Base-by-base conservation (phyloP, 2,113 vertebrate species). In the Chloroceryle aenea region DNA sequence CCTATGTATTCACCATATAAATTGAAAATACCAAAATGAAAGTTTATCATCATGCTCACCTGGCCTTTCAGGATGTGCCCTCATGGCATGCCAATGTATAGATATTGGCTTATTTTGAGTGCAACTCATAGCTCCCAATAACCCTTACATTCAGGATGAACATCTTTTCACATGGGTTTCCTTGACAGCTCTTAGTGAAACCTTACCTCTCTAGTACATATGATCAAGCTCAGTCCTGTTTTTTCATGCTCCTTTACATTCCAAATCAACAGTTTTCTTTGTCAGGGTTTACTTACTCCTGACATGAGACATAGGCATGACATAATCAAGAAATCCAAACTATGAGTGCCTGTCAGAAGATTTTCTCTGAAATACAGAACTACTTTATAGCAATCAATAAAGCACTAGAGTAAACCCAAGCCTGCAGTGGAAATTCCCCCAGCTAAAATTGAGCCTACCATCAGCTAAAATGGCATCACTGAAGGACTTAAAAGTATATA, bases 371-470 rank as follows among this genome's bases (percentile, higher is more conserved):
- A 97, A 93, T 92, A 95, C 68, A 84, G 85, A 74, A 45, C 75
- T 90, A 81, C 56, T 95, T 91, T 62, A 61, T 17, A 93, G 79
- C 90, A 96, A 96, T 96, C 95, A 90, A 94, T 96, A 96, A 93
- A 66, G 64, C 82, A 95, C 82, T 67, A 74, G 75, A 92, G 72
- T 93, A 95, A 94, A 90, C 78, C 64, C 38, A 92, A 88, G 72
- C 52, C 69, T 78, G 48, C 52, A 87, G 79, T 67, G 19, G 79
- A 94, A 95, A 95, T 92, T 93, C 88, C 36, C 40, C 50, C 47
- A 87, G 76, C 86, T 89, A 75, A 92, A 96, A 90, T 19, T 79
- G 53, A 93, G 69, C 62, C 87, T 78, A 72, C 52, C 52, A 56
- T 84, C 89, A 95, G 74, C 74, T 79, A 66, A 91, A 87, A 66